These are phyloP conservation scores for Callospermophilus lateralis DNA, from an alignment of 2,113 vertebrate species.

Conservation along the genomic window DNA sequence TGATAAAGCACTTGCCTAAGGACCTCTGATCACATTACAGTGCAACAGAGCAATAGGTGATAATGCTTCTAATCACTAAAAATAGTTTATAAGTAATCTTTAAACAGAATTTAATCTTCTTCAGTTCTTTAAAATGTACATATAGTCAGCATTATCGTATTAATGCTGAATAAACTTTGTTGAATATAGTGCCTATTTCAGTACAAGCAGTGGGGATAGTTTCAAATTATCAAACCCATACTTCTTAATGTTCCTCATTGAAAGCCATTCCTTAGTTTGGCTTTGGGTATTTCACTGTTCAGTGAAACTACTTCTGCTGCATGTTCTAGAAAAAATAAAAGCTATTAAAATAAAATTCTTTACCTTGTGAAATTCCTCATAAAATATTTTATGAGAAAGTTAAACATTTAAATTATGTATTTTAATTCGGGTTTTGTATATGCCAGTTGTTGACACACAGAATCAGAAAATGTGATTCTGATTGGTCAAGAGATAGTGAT, in stretches of 20 bases:
- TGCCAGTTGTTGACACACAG: constrained; percentile 29
- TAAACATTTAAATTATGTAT: constrained; percentile 29
- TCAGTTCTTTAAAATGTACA: not conserved
- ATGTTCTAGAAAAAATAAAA: constrained; percentile 19
- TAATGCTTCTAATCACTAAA: constrained; percentile 14
- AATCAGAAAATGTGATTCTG: constrained; percentile 37
- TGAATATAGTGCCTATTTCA: not conserved
- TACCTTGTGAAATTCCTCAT: not conserved
- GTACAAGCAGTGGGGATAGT: not conserved
- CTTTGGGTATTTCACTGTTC: constrained; percentile 8
- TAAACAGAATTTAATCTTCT: constrained; percentile 12
- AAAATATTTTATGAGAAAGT: constrained; percentile 40
- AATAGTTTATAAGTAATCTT: not conserved
- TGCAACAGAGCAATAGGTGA: not conserved
- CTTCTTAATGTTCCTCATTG: not conserved
- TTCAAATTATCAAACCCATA: not conserved
- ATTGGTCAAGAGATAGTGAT: not conserved
- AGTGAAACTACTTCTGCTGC: constrained; percentile 41
- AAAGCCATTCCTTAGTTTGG: constrained; percentile 11
- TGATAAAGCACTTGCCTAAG: not conserved
- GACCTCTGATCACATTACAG: not conserved
- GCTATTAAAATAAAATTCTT: constrained; percentile 13
- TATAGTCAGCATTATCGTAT: not conserved
- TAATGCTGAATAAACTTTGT: constrained; percentile 24
- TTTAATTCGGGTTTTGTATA: constrained; percentile 6